A percentile compares a stretch with the other conserved stretches of the same genome.
Conservation (phyloP, 2,113 vertebrate species). For the Bostrychus sinensis region DNA sequence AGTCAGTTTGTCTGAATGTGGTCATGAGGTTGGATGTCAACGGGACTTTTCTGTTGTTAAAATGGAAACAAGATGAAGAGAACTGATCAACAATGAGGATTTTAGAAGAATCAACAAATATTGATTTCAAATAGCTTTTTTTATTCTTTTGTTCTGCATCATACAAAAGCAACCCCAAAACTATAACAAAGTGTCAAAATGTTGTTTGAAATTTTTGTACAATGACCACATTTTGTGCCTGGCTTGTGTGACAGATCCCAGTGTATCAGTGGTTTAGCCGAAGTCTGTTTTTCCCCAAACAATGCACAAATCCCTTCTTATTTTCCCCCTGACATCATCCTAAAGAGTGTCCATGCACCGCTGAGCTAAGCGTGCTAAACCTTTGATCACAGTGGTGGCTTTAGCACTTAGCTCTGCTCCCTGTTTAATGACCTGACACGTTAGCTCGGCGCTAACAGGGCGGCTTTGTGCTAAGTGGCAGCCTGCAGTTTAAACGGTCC, state of each 20-base stretch:
- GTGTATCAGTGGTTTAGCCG: not conserved
- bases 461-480: conserved; percentile 47
- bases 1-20: too few species aligned
- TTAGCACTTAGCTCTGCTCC: conserved; percentile 1
- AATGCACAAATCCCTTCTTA: conserved; percentile 8
- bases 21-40: too few species aligned
- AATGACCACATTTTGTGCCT: not conserved
- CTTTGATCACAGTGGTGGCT: conserved; percentile 50
- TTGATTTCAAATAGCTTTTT: too few species aligned
- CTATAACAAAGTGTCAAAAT: not conserved
- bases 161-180: too few species aligned
- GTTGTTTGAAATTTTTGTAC: not conserved
- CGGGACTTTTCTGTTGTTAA: too few species aligned
- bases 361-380: conserved; percentile 11
- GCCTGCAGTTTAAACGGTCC: conserved; percentile 13
- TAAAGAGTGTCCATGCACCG: conserved; percentile 11
- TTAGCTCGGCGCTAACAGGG: conserved; percentile 41
- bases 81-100: too few species aligned
- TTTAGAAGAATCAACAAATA: too few species aligned
- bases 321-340: conserved; percentile 21
- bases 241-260: not conserved
- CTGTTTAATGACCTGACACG: conserved; percentile 18
- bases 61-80: too few species aligned
- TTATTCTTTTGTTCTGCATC: too few species aligned
- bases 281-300: not conserved